Evolutionary conservation across 2,888 invertebrate species (phyloP).

Genomic region (Scelioninae gen. 1): DNA sequence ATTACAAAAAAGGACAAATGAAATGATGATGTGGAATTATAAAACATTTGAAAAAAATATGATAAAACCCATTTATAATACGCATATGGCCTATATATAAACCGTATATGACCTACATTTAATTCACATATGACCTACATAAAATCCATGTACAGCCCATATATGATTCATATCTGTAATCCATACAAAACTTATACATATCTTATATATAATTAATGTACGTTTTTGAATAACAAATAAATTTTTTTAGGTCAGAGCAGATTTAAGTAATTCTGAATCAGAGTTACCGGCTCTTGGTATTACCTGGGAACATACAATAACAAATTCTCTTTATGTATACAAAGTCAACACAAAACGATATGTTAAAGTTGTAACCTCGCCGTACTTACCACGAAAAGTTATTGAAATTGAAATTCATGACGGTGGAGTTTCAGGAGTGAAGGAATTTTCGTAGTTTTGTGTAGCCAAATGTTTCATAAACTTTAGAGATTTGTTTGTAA

Average conservation of each 20-base stretch:
- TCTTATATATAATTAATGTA: neutral
- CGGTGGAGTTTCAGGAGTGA: constrained; percentile 75
- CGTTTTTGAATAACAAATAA: neutral
- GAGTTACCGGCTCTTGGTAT: constrained; percentile 79
- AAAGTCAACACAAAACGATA: constrained; percentile 74
- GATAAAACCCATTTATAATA: no score
- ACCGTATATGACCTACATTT: no score
- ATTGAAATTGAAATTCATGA: constrained; percentile 74
- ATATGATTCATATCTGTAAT: no score
- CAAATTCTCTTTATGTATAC: constrained; percentile 79
- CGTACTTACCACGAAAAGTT: constrained; percentile 76
- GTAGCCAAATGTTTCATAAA: constrained; percentile 33
- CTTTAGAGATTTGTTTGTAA: no score
- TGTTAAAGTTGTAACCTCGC: constrained; percentile 75
- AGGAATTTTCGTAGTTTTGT: constrained; percentile 36
- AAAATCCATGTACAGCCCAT: no score
- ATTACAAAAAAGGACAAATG: no score
- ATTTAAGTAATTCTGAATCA: constrained; percentile 60
- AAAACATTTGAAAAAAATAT: no score
- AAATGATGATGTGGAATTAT: no score
- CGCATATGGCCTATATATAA: no score
- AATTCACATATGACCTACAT: no score
- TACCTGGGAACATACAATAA: constrained; percentile 80
- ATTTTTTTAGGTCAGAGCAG: constrained; percentile 36
- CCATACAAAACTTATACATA: no score